Conservation (phyloP, 1,140 invertebrate genomes). For the Zaprionus kolodkinae region DNA sequence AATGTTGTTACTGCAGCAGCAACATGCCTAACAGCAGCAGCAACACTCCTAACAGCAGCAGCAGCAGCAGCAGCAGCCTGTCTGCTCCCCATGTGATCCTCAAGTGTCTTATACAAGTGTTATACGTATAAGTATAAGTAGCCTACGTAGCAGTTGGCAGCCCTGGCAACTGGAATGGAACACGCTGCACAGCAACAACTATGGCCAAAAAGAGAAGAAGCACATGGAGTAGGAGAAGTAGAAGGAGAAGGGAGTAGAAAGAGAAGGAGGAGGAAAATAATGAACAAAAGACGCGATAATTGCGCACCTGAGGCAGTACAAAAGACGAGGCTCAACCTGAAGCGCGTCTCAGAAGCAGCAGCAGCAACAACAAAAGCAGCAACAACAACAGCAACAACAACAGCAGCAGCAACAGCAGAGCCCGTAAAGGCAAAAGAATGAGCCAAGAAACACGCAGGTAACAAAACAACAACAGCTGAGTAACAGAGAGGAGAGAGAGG, state of each 20-base stretch:
- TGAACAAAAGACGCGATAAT: conserved; percentile 66
- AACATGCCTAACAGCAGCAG: no score
- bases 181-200: conserved; percentile 17
- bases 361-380: background rate
- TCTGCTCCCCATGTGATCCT: conserved; percentile 34
- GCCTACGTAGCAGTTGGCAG: background rate
- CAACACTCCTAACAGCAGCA: conserved; percentile 17
- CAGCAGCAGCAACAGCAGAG: background rate
- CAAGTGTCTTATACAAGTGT: conserved; percentile 41
- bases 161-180: background rate
- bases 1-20: conserved; percentile 80
- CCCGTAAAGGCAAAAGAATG: conserved; percentile 17
- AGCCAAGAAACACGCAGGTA: conserved; percentile 63
- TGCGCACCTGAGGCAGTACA: conserved; percentile 69
- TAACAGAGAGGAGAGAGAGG: conserved; percentile 22
- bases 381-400: conserved; percentile 5
- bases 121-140: conserved; percentile 1
- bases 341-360: conserved; percentile 29
- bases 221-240: no score
- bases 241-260: no score
- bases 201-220: background rate
- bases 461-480: conserved; percentile 64
- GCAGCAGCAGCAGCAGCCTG: conserved; percentile 34
- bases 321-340: conserved; percentile 41
- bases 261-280: conserved; percentile 19